A percentile compares a stretch with the other conserved stretches of the same genome.
phyloP scores from a whole-genome alignment of 2,113 vertebrate genomes.

The Thunnus thynnus region DNA sequence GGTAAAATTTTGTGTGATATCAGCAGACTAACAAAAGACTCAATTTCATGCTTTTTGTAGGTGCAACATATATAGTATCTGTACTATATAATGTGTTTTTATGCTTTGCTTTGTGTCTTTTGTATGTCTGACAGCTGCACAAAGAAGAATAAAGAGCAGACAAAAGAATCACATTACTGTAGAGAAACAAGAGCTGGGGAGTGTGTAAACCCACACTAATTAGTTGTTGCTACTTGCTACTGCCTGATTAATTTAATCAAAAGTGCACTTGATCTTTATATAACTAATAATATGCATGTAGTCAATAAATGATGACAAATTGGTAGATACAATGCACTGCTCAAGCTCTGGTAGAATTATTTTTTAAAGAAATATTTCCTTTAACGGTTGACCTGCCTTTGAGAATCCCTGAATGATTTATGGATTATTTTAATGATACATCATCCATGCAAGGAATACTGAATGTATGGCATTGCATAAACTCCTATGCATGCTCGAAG shows the following conservation, averaged over 20 bases:
- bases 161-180: conserved; percentile 41
- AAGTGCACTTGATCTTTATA: conserved; percentile 51
- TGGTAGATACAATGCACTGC: neutral
- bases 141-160: conserved; percentile 15
- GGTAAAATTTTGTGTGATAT: conserved; percentile 31
- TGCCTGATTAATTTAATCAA: conserved; percentile 73
- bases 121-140: conserved; percentile 31
- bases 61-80: neutral
- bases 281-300: conserved; percentile 24
- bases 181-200: conserved; percentile 50
- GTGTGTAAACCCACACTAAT: conserved; percentile 67
- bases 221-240: conserved; percentile 63
- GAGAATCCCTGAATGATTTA: neutral
- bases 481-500: neutral
- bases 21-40: conserved; percentile 54
- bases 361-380: neutral
- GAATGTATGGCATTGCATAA: neutral
- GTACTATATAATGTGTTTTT: conserved; percentile 28
- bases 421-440: neutral
- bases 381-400: neutral
- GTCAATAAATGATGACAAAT: conserved; percentile 13
- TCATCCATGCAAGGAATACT: neutral
- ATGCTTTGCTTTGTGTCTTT: conserved; percentile 44
- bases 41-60: conserved; percentile 37
- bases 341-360: neutral